Evolutionary conservation across 2,113 vertebrate genomes (phyloP).

Genomic region (Xiphophorus couchianus): DNA sequence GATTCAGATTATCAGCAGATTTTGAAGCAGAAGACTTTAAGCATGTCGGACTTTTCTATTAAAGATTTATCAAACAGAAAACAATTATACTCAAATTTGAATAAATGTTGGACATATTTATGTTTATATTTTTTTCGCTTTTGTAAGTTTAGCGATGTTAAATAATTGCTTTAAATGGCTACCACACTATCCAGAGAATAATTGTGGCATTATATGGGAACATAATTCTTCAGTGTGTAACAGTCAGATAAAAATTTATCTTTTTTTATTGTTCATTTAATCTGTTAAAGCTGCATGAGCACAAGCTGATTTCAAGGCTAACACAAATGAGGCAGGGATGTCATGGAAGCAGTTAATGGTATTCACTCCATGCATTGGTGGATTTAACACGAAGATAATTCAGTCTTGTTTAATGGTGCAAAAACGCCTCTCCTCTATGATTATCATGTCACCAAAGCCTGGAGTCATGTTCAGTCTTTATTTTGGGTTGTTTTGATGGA

Average conservation of each 20-base stretch:
- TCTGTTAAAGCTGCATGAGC: not conserved
- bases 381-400: not conserved
- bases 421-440: not conserved
- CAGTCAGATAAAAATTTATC: not conserved
- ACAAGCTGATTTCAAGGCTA: not conserved
- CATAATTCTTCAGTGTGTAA: not conserved
- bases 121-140: not conserved
- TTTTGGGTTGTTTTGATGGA: conserved; percentile 22
- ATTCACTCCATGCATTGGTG: not conserved
- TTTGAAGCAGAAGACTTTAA: too few relatives aligned
- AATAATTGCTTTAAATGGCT: too few relatives aligned
- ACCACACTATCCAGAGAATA: too few relatives aligned
- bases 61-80: too few relatives aligned
- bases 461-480: conserved; percentile 4
- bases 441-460: not conserved
- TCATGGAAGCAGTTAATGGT: not conserved
- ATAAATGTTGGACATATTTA: not conserved
- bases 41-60: too few relatives aligned
- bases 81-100: too few relatives aligned
- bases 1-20: too few relatives aligned
- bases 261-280: too few relatives aligned
- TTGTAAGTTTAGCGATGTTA: not conserved
- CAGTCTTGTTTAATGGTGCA: not conserved
- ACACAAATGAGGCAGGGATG: not conserved
- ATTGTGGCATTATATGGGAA: too few relatives aligned